These are phyloP conservation scores for Troglohyphantes excavatus DNA, from an alignment of 2,888 invertebrate genomes.

Conservation along the genomic window DNA sequence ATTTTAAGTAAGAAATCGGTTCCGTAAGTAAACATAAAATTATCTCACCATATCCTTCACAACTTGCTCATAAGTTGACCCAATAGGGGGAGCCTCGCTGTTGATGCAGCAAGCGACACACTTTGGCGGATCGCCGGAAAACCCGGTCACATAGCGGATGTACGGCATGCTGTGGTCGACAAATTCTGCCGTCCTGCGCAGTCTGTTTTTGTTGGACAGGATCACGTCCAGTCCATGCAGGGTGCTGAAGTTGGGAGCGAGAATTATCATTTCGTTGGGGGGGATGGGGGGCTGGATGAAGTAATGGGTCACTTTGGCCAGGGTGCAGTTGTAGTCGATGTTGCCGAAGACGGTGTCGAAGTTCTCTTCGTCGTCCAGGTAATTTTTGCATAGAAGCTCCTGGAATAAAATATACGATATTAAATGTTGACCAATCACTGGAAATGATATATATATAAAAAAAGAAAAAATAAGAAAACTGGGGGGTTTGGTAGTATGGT, in stretches of 20 bases:
- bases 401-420: too few species aligned
- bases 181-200: conserved; percentile 19
- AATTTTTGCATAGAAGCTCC: background rate
- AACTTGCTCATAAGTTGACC: background rate
- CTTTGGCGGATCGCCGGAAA: background rate
- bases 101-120: background rate
- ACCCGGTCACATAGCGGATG: conserved; percentile 2
- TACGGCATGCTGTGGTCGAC: background rate
- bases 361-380: background rate
- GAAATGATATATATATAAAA: too few species aligned
- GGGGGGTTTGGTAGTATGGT: too few species aligned
- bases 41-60: conserved; percentile 22
- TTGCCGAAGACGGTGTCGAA: background rate
- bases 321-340: background rate
- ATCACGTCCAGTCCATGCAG: conserved; percentile 10
- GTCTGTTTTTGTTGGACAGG: background rate
- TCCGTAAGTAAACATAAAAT: too few species aligned
- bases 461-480: too few species aligned
- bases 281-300: background rate
- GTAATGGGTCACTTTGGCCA: conserved; percentile 10
- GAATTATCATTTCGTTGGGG: background rate
- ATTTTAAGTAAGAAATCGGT: too few species aligned
- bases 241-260: conserved; percentile 18
- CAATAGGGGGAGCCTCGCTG: background rate
- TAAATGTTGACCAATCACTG: too few species aligned